Base-by-base conservation (phyloP, 2,888 invertebrate species). In the Andrena hattorfiana region DNA sequence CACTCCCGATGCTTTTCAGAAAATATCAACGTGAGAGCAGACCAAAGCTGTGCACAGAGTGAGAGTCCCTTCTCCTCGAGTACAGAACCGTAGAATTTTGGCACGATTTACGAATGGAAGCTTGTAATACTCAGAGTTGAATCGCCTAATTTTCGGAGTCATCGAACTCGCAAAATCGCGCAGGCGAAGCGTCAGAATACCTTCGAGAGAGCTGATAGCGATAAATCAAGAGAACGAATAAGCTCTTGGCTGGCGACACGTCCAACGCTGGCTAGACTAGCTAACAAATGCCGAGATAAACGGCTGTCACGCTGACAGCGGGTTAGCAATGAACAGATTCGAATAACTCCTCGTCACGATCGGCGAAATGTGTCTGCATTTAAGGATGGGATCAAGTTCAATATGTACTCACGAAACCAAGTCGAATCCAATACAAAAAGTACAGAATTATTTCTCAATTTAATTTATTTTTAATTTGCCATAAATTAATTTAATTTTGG, bases 261-360 rank as follows among this genome's bases (percentile, higher is more conserved):
- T 26, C 8, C 8, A n/a, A 32, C 13, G 64, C n/a, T 8, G 35
- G 3, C 42, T 67, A n/a, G 10, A 68, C 42, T 13, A 42, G 13
- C 42, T 42, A 74, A 76, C 67, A 54, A 77, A 74, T 63, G 74
- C 60, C 30, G 42, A 42, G 68, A 80, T 64, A 82, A 84, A 84
- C 75, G 77, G 67, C 60, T 54, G 68, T 77, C 71, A 81, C 60
- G 28, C n/a, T 59, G 74, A 62, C 66, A 62, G 67, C 71, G 23
- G 48, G 54, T 56, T 63, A 26, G n/a, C 30, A 49, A 48, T 49
- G 60, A 63, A 75, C 35, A 35, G 35, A 71, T 71, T 69, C 70
- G 67, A 74, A 67, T 70, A 60, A 76, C 74, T 74, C 66, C 64
- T 69, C 28, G 77, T 49, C 73, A 51, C 16, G 16, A n/a, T 32